These are phyloP conservation scores for Podarcis lilfordi DNA, from an alignment of 2,797 vertebrate genomes.

Conservation along the genomic window DNA sequence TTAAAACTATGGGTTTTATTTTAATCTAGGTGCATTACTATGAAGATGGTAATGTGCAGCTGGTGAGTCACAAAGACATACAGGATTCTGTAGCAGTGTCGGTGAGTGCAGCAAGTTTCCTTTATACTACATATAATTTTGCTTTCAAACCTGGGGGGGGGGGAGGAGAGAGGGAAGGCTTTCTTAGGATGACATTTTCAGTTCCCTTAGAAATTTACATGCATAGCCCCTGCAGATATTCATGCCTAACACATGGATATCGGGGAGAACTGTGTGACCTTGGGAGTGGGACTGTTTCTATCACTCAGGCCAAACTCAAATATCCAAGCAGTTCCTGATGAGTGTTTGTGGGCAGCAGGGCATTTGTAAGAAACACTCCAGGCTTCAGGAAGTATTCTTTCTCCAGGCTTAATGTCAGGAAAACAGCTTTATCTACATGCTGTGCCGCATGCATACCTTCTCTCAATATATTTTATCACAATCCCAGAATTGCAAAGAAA, in stretches of 20 bases:
- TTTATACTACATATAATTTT: background rate
- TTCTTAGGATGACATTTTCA: background rate
- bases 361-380: background rate
- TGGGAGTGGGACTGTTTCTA: background rate
- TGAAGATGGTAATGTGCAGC: slow-evolving; percentile 95
- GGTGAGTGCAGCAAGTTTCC: slow-evolving; percentile 81
- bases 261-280: background rate
- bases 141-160: background rate
- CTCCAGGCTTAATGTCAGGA: background rate
- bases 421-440: background rate
- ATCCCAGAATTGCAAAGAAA: background rate
- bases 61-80: slow-evolving; percentile 96
- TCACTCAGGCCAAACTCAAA: background rate
- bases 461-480: background rate
- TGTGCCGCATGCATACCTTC: too few species aligned
- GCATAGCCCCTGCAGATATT: background rate
- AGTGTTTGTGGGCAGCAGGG: background rate
- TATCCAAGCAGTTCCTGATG: too few species aligned
- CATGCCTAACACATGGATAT: background rate
- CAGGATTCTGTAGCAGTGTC: slow-evolving; percentile 87
- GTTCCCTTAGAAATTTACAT: too few species aligned
- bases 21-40: slow-evolving; percentile 92
- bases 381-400: background rate
- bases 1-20: slow-evolving; percentile 1
- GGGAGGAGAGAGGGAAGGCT: background rate